These are phyloP conservation scores for Caenorhabditis brenneri DNA, from an alignment of 1,140 invertebrate species.

Conservation along the genomic window DNA sequence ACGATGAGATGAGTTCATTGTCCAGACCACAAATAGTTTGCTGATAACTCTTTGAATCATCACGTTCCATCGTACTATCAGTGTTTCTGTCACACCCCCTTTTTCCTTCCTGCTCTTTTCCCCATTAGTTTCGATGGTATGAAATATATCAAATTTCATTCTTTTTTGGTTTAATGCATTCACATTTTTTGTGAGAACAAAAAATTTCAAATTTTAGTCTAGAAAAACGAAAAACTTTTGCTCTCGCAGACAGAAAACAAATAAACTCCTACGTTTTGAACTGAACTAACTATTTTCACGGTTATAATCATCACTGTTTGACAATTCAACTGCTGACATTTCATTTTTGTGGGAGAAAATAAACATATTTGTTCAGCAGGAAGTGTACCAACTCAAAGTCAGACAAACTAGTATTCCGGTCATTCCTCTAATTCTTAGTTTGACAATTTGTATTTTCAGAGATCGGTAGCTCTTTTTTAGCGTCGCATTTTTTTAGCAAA, in stretches of 20 bases:
- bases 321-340: background rate
- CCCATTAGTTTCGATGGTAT: background rate
- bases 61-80: constrained; percentile 8
- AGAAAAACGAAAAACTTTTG: background rate
- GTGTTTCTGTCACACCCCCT: background rate
- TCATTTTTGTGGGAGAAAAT: background rate
- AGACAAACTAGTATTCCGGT: constrained; percentile 6
- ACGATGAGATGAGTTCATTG: constrained; percentile 4
- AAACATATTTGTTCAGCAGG: constrained; percentile 30
- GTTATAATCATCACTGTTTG: constrained; percentile 9
- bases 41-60: background rate
- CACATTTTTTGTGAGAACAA: background rate
- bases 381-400: constrained; percentile 9
- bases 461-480: background rate
- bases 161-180: background rate
- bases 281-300: constrained; percentile 1
- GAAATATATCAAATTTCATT: background rate
- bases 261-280: constrained; percentile 14
- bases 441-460: no score
- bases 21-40: background rate
- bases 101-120: background rate
- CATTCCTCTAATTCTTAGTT: background rate
- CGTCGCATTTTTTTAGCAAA: background rate
- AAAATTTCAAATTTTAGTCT: background rate
- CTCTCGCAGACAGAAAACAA: background rate